Evolutionary conservation across 2,888 invertebrate genomes (phyloP), one percentile per base, ranked within the genome.

Genomic region (Drosophila lacicola): DNA sequence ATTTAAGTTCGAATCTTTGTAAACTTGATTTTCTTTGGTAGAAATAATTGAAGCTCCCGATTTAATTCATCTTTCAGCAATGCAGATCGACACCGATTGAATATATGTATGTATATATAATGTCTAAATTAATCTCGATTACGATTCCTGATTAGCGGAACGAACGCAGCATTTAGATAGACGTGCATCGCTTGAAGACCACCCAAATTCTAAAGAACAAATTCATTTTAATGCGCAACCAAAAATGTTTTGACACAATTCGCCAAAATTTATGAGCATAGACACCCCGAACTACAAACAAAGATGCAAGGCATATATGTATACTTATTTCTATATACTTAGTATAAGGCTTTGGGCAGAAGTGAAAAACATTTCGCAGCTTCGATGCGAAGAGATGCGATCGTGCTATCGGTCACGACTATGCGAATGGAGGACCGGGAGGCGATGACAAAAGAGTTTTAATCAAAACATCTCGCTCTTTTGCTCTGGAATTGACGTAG

Each of bases 171-270:
- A 21, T 21, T 21, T 21, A 21, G 4, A 25, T 1, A 25, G 25
- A 25, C 25, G 5, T 25, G 14, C 3, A 37, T 37, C 37, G 29
- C 41, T 29, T 4, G 46, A 34, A 73, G 65, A 65, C 47, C 55
- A 66, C 21, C 19, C 54, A 45, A 36, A 36, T 62, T 37, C 37
- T 9, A n/a, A n/a, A 33, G 42, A 69, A 55, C 44, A 63, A 45
- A 47, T 73, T 25, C 29, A 62, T 37, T 74, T 61, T 58, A 73
- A 76, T 65, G 61, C 75, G 58, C 75, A 69, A 44, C 17, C 51
- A 74, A 65, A 74, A 65, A 74, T 74, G 62, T 76, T 74, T 74
- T 61, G 79, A 76, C 69, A 78, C 21, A 74, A 67, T 33, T 41
- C 39, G 29, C 21, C 39, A 46, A 53, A 47, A 55, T 63, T 50